Conservation (phyloP, 2,888 invertebrate genomes). For the Pelosia muscerda region DNA sequence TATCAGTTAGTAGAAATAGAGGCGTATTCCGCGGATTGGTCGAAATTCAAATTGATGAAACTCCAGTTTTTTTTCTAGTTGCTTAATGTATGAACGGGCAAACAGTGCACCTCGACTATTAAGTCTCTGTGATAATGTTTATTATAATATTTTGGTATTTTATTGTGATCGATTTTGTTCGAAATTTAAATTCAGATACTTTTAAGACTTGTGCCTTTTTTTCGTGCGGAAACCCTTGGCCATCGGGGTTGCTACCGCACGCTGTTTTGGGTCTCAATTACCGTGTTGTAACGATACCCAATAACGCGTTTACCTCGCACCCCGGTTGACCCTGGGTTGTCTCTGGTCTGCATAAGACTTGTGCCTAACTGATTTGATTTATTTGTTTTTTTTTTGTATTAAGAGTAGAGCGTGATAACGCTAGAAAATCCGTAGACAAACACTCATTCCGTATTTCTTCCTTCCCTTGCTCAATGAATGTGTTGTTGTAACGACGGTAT, state of each 20-base stretch:
- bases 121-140: constrained; percentile 73
- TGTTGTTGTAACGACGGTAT: constrained; percentile 48
- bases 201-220: constrained; percentile 22
- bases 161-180: constrained; percentile 52
- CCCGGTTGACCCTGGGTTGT: too few relatives aligned
- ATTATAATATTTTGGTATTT: constrained; percentile 55
- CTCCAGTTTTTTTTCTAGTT: too few relatives aligned
- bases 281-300: too few relatives aligned
- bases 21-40: too few relatives aligned
- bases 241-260: too few relatives aligned
- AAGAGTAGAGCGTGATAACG: constrained; percentile 24
- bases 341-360: constrained; percentile 14
- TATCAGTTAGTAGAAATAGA: too few relatives aligned
- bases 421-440: constrained; percentile 25
- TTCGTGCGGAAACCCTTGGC: too few relatives aligned
- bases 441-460: constrained; percentile 42
- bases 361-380: constrained; percentile 27
- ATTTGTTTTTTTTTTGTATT: constrained; percentile 12
- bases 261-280: too few relatives aligned
- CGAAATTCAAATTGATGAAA: too few relatives aligned
- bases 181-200: constrained; percentile 28
- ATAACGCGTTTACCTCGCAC: too few relatives aligned
- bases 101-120: constrained; percentile 67
- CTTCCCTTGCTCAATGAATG: constrained; percentile 62
- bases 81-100: too few relatives aligned